Conservation (phyloP, 2,888 invertebrate genomes). For the Harmothoe impar region DNA sequence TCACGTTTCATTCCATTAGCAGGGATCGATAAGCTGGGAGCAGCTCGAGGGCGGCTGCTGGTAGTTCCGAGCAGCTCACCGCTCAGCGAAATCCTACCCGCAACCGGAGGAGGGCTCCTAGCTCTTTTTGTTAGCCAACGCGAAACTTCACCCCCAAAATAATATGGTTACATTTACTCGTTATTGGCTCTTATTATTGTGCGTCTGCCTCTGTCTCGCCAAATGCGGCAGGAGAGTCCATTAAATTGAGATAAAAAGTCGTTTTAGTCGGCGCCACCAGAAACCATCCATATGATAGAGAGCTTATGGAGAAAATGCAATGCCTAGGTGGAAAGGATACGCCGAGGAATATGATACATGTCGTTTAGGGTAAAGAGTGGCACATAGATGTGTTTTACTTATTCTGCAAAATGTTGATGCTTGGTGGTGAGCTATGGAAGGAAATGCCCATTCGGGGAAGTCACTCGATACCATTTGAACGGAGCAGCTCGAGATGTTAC, state of each 20-base stretch:
- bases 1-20: conserved; percentile 61
- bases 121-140: neutral
- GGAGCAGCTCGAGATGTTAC: neutral
- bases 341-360: too few species aligned
- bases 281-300: neutral
- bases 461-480: conserved; percentile 32
- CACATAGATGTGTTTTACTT: too few species aligned
- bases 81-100: neutral
- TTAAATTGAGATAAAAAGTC: conserved; percentile 25
- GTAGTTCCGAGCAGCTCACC: neutral
- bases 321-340: too few species aligned
- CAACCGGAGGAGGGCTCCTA: neutral
- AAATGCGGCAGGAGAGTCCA: neutral
- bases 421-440: too few species aligned
- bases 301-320: neutral
- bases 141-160: conserved; percentile 7
- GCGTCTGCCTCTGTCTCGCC: neutral
- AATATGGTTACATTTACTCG: conserved; percentile 54
- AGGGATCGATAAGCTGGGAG: conserved; percentile 33
- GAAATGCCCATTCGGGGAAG: neutral
- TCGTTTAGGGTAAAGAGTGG: too few species aligned
- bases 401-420: too few species aligned
- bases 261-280: neutral
- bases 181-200: conserved; percentile 33
- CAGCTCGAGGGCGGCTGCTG: neutral